These are phyloP conservation scores for Pipra filicauda DNA, from an alignment of 2,113 vertebrate genomes.

Conservation along the genomic window DNA sequence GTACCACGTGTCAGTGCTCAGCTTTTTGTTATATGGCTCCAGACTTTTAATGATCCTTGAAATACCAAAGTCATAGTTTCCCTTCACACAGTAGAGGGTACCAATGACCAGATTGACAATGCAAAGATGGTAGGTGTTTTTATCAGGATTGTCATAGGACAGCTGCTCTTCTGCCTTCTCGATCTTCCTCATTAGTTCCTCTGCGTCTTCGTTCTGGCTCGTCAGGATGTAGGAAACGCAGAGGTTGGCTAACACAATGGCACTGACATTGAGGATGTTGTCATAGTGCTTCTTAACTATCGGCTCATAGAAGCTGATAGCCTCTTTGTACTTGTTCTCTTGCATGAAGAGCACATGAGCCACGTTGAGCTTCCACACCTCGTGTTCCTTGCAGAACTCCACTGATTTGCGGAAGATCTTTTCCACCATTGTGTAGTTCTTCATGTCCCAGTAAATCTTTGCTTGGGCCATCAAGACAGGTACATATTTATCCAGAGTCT, in stretches of 20 bases:
- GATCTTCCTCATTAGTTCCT: constrained; percentile 95
- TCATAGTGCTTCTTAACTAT: constrained; percentile 95
- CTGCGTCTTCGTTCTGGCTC: constrained; percentile 93
- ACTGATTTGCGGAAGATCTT: constrained; percentile 94
- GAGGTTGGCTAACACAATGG: constrained; percentile 93
- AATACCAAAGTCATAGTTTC: constrained; percentile 96
- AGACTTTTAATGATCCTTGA: constrained; percentile 95
- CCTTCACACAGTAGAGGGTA: constrained; percentile 94
- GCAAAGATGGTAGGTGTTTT: constrained; percentile 93
- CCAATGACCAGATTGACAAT: constrained; percentile 98
- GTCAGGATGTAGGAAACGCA: constrained; percentile 97
- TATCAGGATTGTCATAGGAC: constrained; percentile 88
- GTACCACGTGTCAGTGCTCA: constrained; percentile 96
- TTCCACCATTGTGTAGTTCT: constrained; percentile 93
- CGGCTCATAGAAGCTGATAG: constrained; percentile 93
- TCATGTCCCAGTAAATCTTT: constrained; percentile 96
- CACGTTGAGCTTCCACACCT: constrained; percentile 94
- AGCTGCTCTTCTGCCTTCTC: constrained; percentile 95
- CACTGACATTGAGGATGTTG: constrained; percentile 90
- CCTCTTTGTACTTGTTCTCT: constrained; percentile 93
- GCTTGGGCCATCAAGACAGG: constrained; percentile 94
- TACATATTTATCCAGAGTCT: constrained; percentile 89
- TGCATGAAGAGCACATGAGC: constrained; percentile 98
- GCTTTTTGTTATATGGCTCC: constrained; percentile 94
- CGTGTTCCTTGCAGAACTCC: constrained; percentile 91